Evolutionary conservation across 2,113 vertebrate species (phyloP).

Genomic region (Crocuta crocuta): DNA sequence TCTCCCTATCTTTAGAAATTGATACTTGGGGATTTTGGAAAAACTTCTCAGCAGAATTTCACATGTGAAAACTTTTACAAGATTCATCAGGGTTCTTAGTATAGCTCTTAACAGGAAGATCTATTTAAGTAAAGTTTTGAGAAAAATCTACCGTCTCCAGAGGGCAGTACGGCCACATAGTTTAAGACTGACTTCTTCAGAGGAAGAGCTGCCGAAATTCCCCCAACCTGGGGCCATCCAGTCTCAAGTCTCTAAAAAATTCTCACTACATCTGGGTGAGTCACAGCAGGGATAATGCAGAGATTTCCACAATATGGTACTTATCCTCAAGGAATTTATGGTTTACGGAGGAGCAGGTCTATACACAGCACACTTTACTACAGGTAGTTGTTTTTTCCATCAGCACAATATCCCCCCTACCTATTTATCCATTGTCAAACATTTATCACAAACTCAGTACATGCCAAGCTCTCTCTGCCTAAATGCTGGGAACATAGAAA

Average conservation of each 20-base stretch:
- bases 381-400: not conserved
- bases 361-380: not conserved
- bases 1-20: conserved; percentile 59
- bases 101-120: not conserved
- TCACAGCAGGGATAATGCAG: not conserved
- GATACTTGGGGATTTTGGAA: conserved; percentile 60
- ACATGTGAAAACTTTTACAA: conserved; percentile 34
- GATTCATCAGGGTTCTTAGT: not conserved
- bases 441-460: not conserved
- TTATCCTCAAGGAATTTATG: conserved; percentile 4
- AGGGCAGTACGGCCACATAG: not conserved
- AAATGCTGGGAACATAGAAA: not conserved
- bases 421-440: not conserved
- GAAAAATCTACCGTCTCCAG: conserved; percentile 45
- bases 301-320: not conserved
- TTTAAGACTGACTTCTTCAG: conserved; percentile 11
- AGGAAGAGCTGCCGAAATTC: not conserved
- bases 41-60: not conserved
- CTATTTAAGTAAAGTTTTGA: conserved; percentile 32
- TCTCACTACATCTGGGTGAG: conserved; percentile 7
- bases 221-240: not conserved
- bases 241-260: not conserved
- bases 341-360: conserved; percentile 25
- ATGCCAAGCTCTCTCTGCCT: not conserved
- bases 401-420: not conserved